Evolutionary conservation across 2,113 vertebrate genomes (phyloP).

Genomic region (Felis chaus): DNA sequence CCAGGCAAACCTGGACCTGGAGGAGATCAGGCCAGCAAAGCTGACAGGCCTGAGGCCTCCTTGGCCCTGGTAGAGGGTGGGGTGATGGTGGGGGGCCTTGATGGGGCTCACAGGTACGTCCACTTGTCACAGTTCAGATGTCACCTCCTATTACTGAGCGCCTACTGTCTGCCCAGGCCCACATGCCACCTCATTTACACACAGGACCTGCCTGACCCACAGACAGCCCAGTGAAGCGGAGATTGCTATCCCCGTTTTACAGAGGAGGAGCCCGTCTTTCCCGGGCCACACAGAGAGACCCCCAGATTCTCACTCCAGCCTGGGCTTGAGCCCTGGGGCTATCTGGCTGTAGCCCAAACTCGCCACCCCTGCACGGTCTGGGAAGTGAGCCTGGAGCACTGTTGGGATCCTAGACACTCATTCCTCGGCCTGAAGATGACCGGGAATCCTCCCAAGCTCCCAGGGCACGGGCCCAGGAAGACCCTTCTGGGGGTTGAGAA

Average conservation of each 20-base stretch:
- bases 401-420: background rate
- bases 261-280: background rate
- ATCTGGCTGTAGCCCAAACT: background rate
- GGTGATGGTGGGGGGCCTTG: background rate
- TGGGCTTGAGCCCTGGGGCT: rapidly evolving
- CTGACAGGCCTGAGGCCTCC: background rate
- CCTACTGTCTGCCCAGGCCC: background rate
- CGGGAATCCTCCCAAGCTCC: background rate
- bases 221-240: background rate
- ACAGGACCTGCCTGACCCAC: background rate
- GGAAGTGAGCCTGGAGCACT: background rate
- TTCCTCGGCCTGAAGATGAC: background rate
- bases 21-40: background rate
- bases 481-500: background rate
- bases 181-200: background rate
- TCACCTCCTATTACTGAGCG: background rate
- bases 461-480: background rate
- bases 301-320: background rate
- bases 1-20: background rate
- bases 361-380: background rate
- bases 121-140: background rate
- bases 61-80: background rate
- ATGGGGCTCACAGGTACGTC: background rate
- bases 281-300: background rate
- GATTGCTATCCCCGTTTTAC: background rate